A percentile compares a stretch with the other conserved stretches of the same genome.
Conservation (phyloP, 2,113 vertebrate genomes). For the Eptatretus burgeri region DNA sequence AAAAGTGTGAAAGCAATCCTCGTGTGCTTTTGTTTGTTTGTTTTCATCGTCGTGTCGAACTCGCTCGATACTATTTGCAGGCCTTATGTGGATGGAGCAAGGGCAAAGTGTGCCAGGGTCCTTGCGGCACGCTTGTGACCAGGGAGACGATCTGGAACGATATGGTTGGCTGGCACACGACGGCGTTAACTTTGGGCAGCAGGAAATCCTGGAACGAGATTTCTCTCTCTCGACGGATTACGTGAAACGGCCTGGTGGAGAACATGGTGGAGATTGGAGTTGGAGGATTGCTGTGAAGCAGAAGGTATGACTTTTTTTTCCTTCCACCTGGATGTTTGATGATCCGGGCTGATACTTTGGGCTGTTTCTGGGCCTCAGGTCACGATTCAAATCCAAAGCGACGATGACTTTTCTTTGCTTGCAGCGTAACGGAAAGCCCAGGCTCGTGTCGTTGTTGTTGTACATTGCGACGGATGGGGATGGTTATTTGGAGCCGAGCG, state of each 20-base stretch:
- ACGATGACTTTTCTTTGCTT: no score
- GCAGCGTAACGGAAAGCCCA: no score
- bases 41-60: no score
- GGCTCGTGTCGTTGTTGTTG: constrained; percentile 56
- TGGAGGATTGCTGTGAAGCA: constrained; percentile 49
- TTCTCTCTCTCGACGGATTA: constrained; percentile 46
- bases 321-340: not conserved
- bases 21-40: no score
- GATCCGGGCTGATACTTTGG: no score
- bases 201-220: constrained; percentile 39
- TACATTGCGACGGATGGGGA: constrained; percentile 56
- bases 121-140: constrained; percentile 59
- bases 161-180: constrained; percentile 77
- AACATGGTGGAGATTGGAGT: constrained; percentile 71
- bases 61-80: constrained; percentile 14
- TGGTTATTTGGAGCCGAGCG: constrained; percentile 26
- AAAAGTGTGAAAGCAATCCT: no score
- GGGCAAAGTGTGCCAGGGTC: constrained; percentile 16
- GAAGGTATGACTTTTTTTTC: constrained; percentile 20
- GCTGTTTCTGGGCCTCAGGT: no score
- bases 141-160: constrained; percentile 30
- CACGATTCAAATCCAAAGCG: no score
- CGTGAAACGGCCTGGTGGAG: constrained; percentile 43
- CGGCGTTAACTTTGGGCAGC: constrained; percentile 41
- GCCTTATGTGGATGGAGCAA: constrained; percentile 72